Base-by-base conservation (phyloP, 2,888 invertebrate genomes). In the Polyploca ridens region DNA sequence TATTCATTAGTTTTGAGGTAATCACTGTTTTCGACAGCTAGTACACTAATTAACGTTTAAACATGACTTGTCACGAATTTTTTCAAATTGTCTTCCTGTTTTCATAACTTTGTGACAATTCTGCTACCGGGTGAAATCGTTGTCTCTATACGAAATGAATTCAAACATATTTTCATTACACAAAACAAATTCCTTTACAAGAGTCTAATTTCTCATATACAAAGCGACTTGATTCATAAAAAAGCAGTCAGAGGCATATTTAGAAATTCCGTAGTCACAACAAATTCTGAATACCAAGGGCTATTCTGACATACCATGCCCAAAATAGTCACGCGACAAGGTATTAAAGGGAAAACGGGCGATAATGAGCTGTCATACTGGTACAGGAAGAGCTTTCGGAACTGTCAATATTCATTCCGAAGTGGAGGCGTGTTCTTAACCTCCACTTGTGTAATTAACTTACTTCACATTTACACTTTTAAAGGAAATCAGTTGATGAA, bases 261-360 rank as follows among this genome's bases (percentile, higher is more conserved):
- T 72, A 71, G 63, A 60, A 64, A 64, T 69, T 44, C 27, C 61
- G 13, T 61, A 80, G 77, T 67, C 76, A 75, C 63, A 79, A 78
- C 74, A 80, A 74, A 80, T 76, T 65, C 74, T 73, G 46, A 49
- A 64, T 64, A 63, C 62, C 16, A 71, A 62, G 65, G 65, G 67
- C 64, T 66, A 73, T 69, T 69, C 70, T 67, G 65, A 68, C 70
- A 75, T 75, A 73, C 77, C 76, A 46, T 58, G 71, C 79, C 75
- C 63, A 70, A 83, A 82, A 84, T 84, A 84, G 77, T 69, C 62
- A 54, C 19, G 41, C 13, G 64, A 67, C 44, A 63, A 58, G 58
- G 58, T 27, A 58, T 72, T 67, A 74, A 73, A 74, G 63, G 63
- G 71, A 73, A 68, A 71, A 64, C 64, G 62, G 63, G 61, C 70